Conservation (phyloP, 1,140 invertebrate genomes). For the Neodiprion lecontei region DNA sequence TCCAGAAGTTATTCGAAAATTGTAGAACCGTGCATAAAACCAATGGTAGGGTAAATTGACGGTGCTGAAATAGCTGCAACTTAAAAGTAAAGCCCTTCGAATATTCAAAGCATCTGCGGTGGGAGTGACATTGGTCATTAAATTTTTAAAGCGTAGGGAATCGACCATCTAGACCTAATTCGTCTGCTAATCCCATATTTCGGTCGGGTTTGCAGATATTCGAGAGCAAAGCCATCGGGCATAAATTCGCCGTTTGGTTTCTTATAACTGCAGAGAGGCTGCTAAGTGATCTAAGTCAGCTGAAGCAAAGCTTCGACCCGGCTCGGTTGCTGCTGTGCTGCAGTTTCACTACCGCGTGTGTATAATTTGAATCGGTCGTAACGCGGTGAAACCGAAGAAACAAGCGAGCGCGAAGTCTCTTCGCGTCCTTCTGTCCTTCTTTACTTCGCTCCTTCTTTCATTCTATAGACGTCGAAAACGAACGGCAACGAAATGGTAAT, state of each 20-base stretch:
- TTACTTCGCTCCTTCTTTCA: constrained; percentile 11
- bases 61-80: too few relatives aligned
- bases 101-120: background rate
- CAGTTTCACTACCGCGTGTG: background rate
- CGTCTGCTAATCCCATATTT: background rate
- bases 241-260: too few relatives aligned
- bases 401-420: constrained; percentile 10
- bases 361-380: constrained; percentile 39
- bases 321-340: too few relatives aligned
- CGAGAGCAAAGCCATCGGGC: too few relatives aligned
- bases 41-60: too few relatives aligned
- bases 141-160: background rate
- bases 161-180: background rate
- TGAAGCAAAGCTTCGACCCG: too few relatives aligned
- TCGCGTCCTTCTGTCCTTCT: constrained; percentile 31
- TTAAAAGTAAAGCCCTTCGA: too few relatives aligned
- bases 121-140: background rate
- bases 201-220: too few relatives aligned
- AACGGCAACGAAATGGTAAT: constrained; percentile 35
- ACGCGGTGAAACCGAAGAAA: constrained; percentile 3
- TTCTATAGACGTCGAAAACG: constrained; percentile 22
- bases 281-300: too few relatives aligned
- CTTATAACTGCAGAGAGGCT: too few relatives aligned
- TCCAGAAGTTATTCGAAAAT: too few relatives aligned
- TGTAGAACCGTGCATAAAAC: too few relatives aligned